Base-by-base conservation (phyloP, 2,888 invertebrate species). In the Dasysyrphus albostriatus region DNA sequence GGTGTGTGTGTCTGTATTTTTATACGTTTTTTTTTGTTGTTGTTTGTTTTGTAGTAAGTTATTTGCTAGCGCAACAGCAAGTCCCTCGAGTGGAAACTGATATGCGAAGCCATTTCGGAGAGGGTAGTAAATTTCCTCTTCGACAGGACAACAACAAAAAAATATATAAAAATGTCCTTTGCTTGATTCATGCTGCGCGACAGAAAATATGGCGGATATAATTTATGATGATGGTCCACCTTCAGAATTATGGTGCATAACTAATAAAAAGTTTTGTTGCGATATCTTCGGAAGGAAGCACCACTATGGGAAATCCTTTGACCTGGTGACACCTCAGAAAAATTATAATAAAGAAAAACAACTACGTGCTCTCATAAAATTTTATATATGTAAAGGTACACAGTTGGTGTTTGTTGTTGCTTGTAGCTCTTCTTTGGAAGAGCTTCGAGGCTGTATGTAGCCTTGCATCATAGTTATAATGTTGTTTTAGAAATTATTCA, bases 161-260 rank as follows among this genome's bases (percentile, higher is more conserved):
- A 32, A 19, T 16, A 24, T n/a, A 69, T 54, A 69, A 54, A 69
- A 54, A 56, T 74, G 29, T 49, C 32, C 47, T 63, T 59, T 51
- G 73, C 77, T 63, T 67, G 81, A 76, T 81, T 82, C 77, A 77
- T 58, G 56, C 39, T 19, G 63, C 56, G 61, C 56, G 73, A 54
- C 58, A 51, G 58, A 59, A 49, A 67, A 59, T 69, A 59, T 63
- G 39, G 63, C 24, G 63, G 63, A 63, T 75, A 19, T 61, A 54
- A 74, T 83, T 83, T 83, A 83, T 56, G 72, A 54, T 56, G 65
- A 73, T 73, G 79, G 54, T 63, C 79, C 59, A 73, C 65, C 82
- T 77, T 69, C 69, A 69, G 69, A 69, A 69, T 69, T 69, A 69
- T 69, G 69, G 54, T 49, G 67, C 69, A 69, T 69, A 69, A 54